phyloP scores from a whole-genome alignment of 2,888 invertebrate genomes.

The Lasioglossum marginatum region DNA sequence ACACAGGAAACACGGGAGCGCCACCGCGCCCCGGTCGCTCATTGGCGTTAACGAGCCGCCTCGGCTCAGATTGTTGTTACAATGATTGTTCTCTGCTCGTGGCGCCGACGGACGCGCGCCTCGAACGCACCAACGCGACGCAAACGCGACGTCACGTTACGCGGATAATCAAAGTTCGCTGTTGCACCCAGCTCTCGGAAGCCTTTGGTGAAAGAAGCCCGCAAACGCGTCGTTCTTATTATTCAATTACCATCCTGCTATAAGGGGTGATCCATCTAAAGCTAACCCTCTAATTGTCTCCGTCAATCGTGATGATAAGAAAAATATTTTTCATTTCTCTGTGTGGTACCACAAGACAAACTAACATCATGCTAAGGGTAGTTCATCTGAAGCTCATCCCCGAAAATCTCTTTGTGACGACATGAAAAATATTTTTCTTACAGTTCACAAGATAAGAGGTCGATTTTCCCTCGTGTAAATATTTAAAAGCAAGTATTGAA shows the following conservation, averaged over 20 bases:
- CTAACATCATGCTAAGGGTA: not conserved
- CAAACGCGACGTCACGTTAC: not conserved
- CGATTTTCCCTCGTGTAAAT: slow-evolving; percentile 19
- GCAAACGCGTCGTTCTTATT: slow-evolving; percentile 22
- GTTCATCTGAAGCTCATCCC: too few relatives aligned
- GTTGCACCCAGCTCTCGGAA: slow-evolving; percentile 10
- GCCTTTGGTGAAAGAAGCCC: slow-evolving; percentile 40
- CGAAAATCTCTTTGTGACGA: too few relatives aligned
- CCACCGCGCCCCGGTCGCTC: slow-evolving; percentile 11
- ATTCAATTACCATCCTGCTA: slow-evolving; percentile 24
- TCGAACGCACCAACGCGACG: not conserved
- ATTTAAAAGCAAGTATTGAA: slow-evolving; percentile 25
- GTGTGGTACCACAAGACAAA: not conserved
- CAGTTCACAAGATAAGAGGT: not conserved
- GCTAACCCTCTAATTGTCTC: too few relatives aligned
- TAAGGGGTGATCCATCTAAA: not conserved
- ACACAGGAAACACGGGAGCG: slow-evolving; percentile 13
- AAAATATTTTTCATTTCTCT: not conserved
- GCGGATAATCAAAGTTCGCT: slow-evolving; percentile 31
- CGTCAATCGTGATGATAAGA: too few relatives aligned
- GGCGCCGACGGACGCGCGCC: not conserved
- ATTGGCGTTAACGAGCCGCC: slow-evolving; percentile 48
- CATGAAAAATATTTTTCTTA: too few relatives aligned
- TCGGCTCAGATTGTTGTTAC: slow-evolving; percentile 35
- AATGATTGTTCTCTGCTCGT: slow-evolving; percentile 33